Conservation (phyloP, 1,140 invertebrate species). For the Brachionus rubens region DNA sequence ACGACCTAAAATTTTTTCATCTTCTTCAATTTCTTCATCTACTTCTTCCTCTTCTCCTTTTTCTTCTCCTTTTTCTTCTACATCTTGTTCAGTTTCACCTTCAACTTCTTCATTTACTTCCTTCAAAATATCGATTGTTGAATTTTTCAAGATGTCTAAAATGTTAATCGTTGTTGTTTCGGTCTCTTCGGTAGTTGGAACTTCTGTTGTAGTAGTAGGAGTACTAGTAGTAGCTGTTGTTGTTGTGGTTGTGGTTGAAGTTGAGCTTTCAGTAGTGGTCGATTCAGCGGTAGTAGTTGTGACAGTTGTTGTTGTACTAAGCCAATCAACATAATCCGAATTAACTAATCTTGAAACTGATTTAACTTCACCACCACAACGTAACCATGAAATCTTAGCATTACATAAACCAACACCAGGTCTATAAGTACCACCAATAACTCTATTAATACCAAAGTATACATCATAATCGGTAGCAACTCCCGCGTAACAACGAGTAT, state of each 20-base stretch:
- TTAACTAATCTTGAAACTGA: not conserved
- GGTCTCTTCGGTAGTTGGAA: not conserved
- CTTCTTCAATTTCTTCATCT: not conserved
- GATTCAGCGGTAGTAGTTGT: not conserved
- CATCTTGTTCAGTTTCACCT: not conserved
- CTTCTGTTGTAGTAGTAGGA: not conserved
- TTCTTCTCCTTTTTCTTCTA: not conserved
- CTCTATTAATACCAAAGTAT: constrained; percentile 42
- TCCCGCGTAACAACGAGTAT: constrained; percentile 32
- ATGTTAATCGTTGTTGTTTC: not conserved
- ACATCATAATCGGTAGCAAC: constrained; percentile 32
- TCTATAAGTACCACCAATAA: constrained; percentile 45
- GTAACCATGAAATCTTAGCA: constrained; percentile 19
- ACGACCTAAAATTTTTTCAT: not conserved
- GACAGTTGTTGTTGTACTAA: not conserved
- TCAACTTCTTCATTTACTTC: not conserved
- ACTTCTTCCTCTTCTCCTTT: not conserved
- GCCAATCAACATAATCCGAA: not conserved
- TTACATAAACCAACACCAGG: constrained; percentile 40
- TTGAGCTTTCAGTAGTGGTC: not conserved
- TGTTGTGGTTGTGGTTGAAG: too few species aligned
- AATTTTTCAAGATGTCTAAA: not conserved
- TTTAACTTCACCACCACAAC: not conserved
- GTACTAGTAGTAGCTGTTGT: too few species aligned
- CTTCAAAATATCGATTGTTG: not conserved